phyloP scores from a whole-genome alignment of 1,140 invertebrate species.

The Drosophila sechellia region DNA sequence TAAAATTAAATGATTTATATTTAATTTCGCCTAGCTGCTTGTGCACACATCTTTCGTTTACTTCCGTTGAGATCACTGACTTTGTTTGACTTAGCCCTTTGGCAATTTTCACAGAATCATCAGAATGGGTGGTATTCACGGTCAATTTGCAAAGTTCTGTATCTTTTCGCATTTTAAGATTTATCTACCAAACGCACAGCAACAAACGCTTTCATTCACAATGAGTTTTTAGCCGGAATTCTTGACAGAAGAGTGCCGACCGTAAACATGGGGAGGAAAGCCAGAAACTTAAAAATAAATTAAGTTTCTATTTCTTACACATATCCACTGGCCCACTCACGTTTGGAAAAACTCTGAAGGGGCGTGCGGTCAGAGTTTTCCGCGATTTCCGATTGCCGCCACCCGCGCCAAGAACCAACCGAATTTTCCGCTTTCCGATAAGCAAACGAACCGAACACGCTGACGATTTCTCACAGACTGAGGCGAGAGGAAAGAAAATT shows the following conservation, averaged over 20 bases:
- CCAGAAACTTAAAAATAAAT: constrained; percentile 80
- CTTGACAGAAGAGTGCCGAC: constrained; percentile 61
- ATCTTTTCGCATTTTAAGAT: constrained; percentile 34
- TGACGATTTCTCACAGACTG: constrained; percentile 81
- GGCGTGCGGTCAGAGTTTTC: constrained; percentile 56
- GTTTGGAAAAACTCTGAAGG: constrained; percentile 55
- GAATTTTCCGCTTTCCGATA: constrained; percentile 50
- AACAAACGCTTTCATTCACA: constrained; percentile 74
- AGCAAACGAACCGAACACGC: constrained; percentile 54
- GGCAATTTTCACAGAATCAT: constrained; percentile 28
- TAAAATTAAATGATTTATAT: constrained; percentile 9
- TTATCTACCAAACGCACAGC: constrained; percentile 24
- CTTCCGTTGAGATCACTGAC: constrained; percentile 7
- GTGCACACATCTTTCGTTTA: neutral
- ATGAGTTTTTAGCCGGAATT: constrained; percentile 69
- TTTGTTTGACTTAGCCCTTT: constrained; percentile 4
- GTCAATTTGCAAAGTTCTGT: constrained; percentile 65
- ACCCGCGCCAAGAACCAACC: constrained; percentile 58
- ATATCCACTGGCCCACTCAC: constrained; percentile 30
- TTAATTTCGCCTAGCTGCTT: neutral
- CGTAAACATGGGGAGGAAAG: constrained; percentile 22
- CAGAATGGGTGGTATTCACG: constrained; percentile 55
- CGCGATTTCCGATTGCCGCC: constrained; percentile 47
- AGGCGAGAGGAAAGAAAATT: constrained; percentile 71
- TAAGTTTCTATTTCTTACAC: constrained; percentile 67